These are phyloP conservation scores for Polypedilum pembai DNA, from an alignment of 1,140 invertebrate species.

Conservation along the genomic window DNA sequence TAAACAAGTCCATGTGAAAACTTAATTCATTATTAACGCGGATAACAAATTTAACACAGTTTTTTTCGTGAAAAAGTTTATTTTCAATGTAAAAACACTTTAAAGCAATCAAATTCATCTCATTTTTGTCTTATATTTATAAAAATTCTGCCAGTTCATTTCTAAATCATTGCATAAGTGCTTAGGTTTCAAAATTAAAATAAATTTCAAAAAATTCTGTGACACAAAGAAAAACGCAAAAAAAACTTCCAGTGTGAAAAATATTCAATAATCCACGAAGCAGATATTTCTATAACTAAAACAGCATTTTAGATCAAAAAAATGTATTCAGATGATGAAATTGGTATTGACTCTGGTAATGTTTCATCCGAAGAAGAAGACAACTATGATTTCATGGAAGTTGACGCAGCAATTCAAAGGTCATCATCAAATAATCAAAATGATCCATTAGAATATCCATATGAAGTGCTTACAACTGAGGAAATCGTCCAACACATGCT, in stretches of 20 bases:
- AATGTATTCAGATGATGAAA: conserved; percentile 90
- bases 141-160: too few species aligned
- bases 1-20: too few species aligned
- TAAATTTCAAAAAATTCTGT: background rate
- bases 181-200: background rate
- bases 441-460: conserved; percentile 84
- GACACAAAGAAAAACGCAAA: conserved; percentile 3
- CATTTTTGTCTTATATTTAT: too few species aligned
- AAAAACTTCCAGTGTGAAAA: conserved; percentile 16
- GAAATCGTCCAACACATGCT: conserved; percentile 96
- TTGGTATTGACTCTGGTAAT: conserved; percentile 75
- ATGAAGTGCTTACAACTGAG: conserved; percentile 89
- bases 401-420: conserved; percentile 66
- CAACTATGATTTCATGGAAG: conserved; percentile 76
- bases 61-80: too few species aligned
- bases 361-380: conserved; percentile 88
- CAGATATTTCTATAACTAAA: background rate
- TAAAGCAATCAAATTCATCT: conserved; percentile 5
- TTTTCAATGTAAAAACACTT: background rate
- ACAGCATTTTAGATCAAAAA: background rate
- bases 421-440: conserved; percentile 56
- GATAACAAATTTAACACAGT: too few species aligned
- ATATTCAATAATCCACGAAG: background rate
- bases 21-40: too few species aligned
- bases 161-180: too few species aligned